Conservation (phyloP, 2,113 vertebrate species). For the Strigops habroptila region DNA sequence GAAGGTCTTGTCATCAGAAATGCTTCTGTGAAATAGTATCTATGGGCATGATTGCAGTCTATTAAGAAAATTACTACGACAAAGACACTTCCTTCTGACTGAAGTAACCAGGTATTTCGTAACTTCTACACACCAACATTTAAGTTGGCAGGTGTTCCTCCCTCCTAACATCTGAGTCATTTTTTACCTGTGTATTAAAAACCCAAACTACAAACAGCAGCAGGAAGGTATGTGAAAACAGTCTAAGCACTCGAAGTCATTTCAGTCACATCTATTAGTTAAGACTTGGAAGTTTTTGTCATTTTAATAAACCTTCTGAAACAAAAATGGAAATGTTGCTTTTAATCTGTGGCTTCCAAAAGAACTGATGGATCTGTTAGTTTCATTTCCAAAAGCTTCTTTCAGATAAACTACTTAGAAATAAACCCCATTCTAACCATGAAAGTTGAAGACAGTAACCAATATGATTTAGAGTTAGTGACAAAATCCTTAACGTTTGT, state of each 20-base stretch:
- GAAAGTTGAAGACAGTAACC: not conserved
- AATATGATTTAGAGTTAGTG: not conserved
- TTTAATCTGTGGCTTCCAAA: not conserved
- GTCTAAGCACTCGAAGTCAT: not conserved
- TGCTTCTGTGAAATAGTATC: not conserved
- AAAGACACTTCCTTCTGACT: slow-evolving; percentile 8
- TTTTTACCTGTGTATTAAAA: not conserved
- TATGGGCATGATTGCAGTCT: not conserved
- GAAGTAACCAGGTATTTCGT: not conserved
- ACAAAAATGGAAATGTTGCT: not conserved
- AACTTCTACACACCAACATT: not conserved
- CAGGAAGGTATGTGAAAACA: not conserved
- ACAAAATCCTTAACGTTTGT: not conserved
- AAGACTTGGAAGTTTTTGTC: not conserved
- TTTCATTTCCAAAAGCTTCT: not conserved
- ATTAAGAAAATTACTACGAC: not conserved
- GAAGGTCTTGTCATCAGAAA: not conserved
- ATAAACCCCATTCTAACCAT: not conserved
- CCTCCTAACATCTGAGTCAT: not conserved
- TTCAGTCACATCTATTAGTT: not conserved
- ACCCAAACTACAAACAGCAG: not conserved
- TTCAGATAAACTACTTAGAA: not conserved
- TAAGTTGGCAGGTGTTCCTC: not conserved
- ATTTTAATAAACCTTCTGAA: not conserved
- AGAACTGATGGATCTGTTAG: not conserved